Evolutionary conservation across 64 coral and sea anemone species (phyloP), one percentile per base, ranked within the genome.

Genomic region (Catalaphyllia jardinei): DNA sequence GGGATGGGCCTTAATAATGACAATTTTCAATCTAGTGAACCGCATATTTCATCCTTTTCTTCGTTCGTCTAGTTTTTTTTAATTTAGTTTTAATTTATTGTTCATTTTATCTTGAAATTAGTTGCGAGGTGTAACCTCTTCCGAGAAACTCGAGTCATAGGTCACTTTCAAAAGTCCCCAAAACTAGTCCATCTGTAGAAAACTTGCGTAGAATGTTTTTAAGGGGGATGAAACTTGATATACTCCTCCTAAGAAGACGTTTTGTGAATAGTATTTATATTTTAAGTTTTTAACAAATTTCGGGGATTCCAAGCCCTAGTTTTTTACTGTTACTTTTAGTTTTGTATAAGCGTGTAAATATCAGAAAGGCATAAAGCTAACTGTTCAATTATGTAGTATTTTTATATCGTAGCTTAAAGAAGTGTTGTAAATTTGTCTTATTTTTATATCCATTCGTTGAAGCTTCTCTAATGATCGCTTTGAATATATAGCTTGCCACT

Each of bases 41-140:
- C 81, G 4, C 81, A 85, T 20, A 85, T 85, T 71, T 85, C 81
- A 14, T 71, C 81, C 13, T 85, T 71, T 17, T 85, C 81, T 11
- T 85, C 81, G 28, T 85, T 85, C 15, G 81, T 85, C 10, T 85
- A 71, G 62, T 20, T 24, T 20, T 50, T 77, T 77, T 35, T 35
- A 35, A 76, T 42, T 46, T n/a, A n/a, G 9, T 39, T 8, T 75
- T 75, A 75, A 75, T 77, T 49, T 77, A 77, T 69, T 29, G 65
- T 6, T 10, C 9, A 20, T 9, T 67, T 9, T 9, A n/a, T 22
- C 22, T 8, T 54, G 52, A 54, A 7, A 9, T n/a, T 29, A 22
- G 25, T 10, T 69, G 65, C 10, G 20, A n/a, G 65, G 65, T 27
- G 1, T n/a, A 69, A 24, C 22, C 25, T 69, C 24, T 69, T 46